Base-by-base conservation (phyloP, 2,888 invertebrate genomes). In the Himalopsyche anomala region DNA sequence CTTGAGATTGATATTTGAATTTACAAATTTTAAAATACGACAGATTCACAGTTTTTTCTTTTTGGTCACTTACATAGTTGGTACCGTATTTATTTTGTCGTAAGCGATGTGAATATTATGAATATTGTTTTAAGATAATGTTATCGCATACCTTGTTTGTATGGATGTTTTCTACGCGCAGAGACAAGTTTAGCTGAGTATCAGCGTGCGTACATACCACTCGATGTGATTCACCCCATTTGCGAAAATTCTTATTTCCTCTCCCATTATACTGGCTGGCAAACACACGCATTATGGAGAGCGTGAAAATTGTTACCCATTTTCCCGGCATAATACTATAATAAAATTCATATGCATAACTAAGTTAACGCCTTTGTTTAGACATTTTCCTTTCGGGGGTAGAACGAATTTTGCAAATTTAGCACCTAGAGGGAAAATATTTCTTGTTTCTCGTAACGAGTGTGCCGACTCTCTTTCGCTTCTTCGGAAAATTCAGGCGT, bases 261-360 rank as follows among this genome's bases (percentile, higher is more conserved):
- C 84, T 62, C 36, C 81, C 84, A 62, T 81, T 81, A 85, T 69
- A 69, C 84, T 80, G 62, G n/a, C 62, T 19, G 82, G 54, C 85
- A 85, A 83, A 85, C 86, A 83, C 83, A 86, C 82, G 83, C 86
- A 87, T 87, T 86, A 86, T 86, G 87, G 86, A 86, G 85, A 85
- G 84, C 86, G 74, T 81, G 62, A 62, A 86, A 86, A 87, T 88
- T 85, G 87, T 87, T 87, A 86, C 87, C 85, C 85, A 80, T 85
- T 87, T 87, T 84, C 87, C 81, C 45, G 81, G 85, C 81, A 87
- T 86, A 86, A 88, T 86, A 85, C 84, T 79, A 84, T 88, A 87
- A 88, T 88, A 87, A 88, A 88, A 88, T 87, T 88, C 88, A 88
- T 88, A 88, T 88, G 88, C 88, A 87, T 88, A 88, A 88, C 88